A percentile compares a stretch with the other conserved stretches of the same genome.
Conservation (phyloP, 30 jellyfish, hydroid and myxozoan genomes). For the Aurelia aurita complex sp. Pacific region DNA sequence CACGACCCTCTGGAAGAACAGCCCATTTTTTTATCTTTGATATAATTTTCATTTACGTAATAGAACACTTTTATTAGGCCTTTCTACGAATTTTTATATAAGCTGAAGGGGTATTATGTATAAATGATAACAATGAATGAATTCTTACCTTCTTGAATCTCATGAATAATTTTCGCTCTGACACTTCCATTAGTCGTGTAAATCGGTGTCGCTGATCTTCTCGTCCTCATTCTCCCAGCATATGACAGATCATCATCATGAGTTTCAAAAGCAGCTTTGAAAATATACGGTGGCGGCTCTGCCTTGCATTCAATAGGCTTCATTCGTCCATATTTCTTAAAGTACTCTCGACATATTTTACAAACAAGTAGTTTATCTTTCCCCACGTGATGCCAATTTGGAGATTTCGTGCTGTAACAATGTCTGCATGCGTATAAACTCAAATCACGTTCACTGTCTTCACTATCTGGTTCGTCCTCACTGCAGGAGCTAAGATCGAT, state of each 20-base stretch:
- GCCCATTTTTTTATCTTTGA: no score
- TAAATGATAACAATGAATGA: background rate
- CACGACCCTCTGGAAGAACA: background rate
- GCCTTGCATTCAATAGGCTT: conserved; percentile 77
- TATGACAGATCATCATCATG: conserved; percentile 74
- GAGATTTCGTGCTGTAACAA: conserved; percentile 92
- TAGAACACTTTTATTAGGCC: no score
- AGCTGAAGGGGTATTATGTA: no score
- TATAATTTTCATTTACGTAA: no score
- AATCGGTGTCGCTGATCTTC: conserved; percentile 97
- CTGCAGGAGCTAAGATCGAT: conserved; percentile 97
- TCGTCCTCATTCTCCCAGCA: conserved; percentile 94
- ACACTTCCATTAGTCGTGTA: conserved; percentile 71
- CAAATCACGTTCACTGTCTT: conserved; percentile 94
- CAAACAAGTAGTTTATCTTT: conserved; percentile 87
- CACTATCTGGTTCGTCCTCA: conserved; percentile 96
- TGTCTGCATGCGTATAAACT: conserved; percentile 98
- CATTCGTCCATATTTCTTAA: conserved; percentile 96
- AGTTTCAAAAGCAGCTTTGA: conserved; percentile 93
- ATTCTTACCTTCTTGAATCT: conserved; percentile 70
- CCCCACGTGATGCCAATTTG: conserved; percentile 99
- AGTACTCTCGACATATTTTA: conserved; percentile 77
- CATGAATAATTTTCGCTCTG: conserved; percentile 76
- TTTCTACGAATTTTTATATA: no score
- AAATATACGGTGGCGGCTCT: conserved; percentile 97